Evolutionary conservation across 2,888 invertebrate genomes (phyloP).

Genomic region (Drepana falcataria): DNA sequence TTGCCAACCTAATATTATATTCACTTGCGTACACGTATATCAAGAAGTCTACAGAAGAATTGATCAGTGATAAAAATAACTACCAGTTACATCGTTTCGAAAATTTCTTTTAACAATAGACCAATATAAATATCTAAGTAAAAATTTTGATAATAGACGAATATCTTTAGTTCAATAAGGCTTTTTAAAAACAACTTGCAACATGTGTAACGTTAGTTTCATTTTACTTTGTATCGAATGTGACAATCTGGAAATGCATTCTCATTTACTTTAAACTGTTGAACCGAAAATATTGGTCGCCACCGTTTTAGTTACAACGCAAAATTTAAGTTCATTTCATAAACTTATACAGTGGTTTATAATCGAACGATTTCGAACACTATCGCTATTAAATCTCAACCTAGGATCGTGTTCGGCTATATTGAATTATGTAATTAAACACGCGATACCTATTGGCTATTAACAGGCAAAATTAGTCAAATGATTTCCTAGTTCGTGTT

Average conservation of each 20-base stretch:
- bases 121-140: too few species aligned
- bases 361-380: conserved; percentile 6
- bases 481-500: neutral
- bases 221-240: too few species aligned
- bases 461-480: neutral
- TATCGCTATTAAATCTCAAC: conserved; percentile 19
- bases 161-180: too few species aligned
- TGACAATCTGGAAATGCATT: too few species aligned
- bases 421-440: conserved; percentile 11
- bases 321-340: conserved; percentile 2
- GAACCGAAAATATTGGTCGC: neutral
- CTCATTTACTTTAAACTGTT: too few species aligned
- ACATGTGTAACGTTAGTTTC: too few species aligned
- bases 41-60: neutral
- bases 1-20: conserved; percentile 38
- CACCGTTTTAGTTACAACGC: conserved; percentile 2
- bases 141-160: too few species aligned
- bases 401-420: conserved; percentile 16
- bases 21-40: conserved; percentile 1
- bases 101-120: too few species aligned
- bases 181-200: too few species aligned
- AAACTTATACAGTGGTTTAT: conserved; percentile 10
- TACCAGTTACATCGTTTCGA: too few species aligned
- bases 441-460: conserved; percentile 8
- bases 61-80: too few species aligned